A percentile compares a stretch with the other conserved stretches of the same genome.
These are phyloP conservation scores for Aromia moschata DNA, from an alignment of 2,888 invertebrate genomes.

Conservation along the genomic window DNA sequence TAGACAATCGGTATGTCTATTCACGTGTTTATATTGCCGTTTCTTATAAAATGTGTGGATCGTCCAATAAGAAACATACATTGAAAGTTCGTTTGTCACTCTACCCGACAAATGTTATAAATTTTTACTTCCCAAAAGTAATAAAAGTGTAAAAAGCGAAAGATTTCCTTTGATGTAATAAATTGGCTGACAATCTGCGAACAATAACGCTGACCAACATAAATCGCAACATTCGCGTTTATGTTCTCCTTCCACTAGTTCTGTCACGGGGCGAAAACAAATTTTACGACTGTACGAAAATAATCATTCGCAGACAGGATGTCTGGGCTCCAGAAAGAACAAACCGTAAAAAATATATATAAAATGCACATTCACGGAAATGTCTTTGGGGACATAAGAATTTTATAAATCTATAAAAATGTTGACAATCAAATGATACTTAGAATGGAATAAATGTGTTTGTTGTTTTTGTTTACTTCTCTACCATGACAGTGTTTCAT, in stretches of 20 bases:
- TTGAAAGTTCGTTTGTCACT: background rate
- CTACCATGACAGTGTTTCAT: too few relatives aligned
- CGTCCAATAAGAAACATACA: too few relatives aligned
- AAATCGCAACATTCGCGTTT: conserved; percentile 11
- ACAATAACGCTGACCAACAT: conserved; percentile 11
- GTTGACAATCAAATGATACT: too few relatives aligned
- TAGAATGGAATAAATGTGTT: too few relatives aligned
- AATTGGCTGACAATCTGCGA: conserved; percentile 17
- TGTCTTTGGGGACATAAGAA: too few relatives aligned
- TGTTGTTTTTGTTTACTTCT: too few relatives aligned
- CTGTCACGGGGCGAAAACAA: conserved; percentile 11
- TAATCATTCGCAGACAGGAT: background rate
- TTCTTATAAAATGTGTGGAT: too few relatives aligned
- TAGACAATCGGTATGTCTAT: too few relatives aligned
- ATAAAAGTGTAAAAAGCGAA: conserved; percentile 2
- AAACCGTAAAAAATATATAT: background rate
- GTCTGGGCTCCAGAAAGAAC: background rate
- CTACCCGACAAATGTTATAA: background rate
- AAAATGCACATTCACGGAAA: background rate
- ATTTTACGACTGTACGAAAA: conserved; percentile 10
- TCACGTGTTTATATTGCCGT: too few relatives aligned
- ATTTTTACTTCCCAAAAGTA: background rate
- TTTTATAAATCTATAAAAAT: too few relatives aligned
- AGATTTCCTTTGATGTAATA: conserved; percentile 9
- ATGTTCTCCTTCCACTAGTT: background rate